Evolutionary conservation across 2,888 invertebrate genomes (phyloP).

Genomic region (Punctoribates punctum): DNA sequence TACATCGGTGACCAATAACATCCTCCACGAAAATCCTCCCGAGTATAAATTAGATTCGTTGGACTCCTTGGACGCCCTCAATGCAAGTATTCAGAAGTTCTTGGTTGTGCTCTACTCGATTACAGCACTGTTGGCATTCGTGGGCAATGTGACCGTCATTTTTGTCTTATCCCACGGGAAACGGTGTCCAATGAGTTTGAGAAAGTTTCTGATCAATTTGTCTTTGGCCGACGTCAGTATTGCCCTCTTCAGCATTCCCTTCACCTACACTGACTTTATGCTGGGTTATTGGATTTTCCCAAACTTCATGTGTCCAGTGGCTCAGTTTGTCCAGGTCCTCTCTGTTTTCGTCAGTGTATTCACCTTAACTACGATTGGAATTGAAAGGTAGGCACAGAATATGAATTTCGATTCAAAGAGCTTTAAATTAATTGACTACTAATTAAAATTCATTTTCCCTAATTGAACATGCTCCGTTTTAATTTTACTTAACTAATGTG

Average conservation of each 20-base stretch:
- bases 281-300: conserved; percentile 20
- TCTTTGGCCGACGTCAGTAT: neutral
- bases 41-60: no score
- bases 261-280: conserved; percentile 27
- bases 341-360: neutral
- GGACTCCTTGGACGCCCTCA: conserved; percentile 8
- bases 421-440: neutral
- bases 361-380: neutral
- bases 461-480: no score
- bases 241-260: neutral
- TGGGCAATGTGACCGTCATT: neutral
- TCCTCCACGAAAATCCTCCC: no score
- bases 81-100: neutral
- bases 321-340: conserved; percentile 5
- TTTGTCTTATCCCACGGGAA: neutral
- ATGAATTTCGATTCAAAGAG: neutral
- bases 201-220: conserved; percentile 23
- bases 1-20: no score
- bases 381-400: conserved; percentile 6
- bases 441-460: no score
- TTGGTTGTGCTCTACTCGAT: conserved; percentile 3
- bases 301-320: neutral
- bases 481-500: no score
- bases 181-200: neutral
- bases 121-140: conserved; percentile 10